Evolutionary conservation across 2,797 vertebrate genomes (phyloP).

Genomic region (Gallinago stenura): DNA sequence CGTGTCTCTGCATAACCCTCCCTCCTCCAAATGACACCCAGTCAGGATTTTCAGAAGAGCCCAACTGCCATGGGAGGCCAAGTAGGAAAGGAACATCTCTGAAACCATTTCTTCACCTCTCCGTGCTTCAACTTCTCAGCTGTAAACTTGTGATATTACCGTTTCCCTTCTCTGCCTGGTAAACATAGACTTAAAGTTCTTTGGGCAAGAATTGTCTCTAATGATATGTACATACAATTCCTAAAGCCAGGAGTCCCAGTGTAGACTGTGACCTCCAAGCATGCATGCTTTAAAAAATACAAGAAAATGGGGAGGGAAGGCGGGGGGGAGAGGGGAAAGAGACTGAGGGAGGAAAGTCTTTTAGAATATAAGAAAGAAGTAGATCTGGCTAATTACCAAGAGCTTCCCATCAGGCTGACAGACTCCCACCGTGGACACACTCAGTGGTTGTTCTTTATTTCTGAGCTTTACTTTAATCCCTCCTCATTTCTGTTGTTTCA

Average conservation of each 20-base stretch:
- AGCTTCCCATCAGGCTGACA: conserved; percentile 33
- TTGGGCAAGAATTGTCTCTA: neutral
- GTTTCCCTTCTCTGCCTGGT: neutral
- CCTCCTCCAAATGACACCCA: neutral
- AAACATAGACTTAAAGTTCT: neutral
- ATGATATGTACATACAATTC: accelerated
- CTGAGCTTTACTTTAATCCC: conserved; percentile 67
- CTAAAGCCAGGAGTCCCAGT: neutral
- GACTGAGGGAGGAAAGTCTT: neutral
- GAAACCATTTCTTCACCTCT: neutral
- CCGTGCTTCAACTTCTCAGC: neutral
- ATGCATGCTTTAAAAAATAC: neutral
- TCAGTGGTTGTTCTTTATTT: conserved; percentile 63
- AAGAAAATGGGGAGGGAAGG: neutral
- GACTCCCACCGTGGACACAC: conserved; percentile 30
- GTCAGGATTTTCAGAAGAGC: neutral
- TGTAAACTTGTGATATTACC: neutral
- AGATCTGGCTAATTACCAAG: conserved; percentile 40
- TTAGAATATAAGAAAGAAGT: neutral
- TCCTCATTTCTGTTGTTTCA: conserved; percentile 67
- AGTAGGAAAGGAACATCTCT: neutral
- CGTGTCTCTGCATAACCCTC: neutral
- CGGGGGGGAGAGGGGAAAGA: neutral
- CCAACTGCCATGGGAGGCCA: neutral
- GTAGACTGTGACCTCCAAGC: neutral